These are phyloP conservation scores for Doryteuthis pealeii DNA, from an alignment of 1,140 invertebrate species.

Conservation along the genomic window DNA sequence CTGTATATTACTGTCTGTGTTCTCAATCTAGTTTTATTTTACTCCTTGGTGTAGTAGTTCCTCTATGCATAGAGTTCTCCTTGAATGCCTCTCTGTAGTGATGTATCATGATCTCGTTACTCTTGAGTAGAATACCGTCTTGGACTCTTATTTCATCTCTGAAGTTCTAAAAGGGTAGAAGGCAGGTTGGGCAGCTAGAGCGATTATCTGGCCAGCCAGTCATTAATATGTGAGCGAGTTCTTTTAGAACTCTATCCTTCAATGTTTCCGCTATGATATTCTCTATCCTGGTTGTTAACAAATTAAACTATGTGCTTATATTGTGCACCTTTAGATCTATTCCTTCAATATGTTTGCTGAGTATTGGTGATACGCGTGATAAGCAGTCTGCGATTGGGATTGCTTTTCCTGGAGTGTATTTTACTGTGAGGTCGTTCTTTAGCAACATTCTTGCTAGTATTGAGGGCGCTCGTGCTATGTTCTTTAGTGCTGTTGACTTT, in stretches of 20 bases:
- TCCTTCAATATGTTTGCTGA: not conserved
- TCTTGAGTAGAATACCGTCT: constrained; percentile 11
- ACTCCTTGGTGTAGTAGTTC: constrained; percentile 31
- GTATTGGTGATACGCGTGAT: constrained; percentile 14
- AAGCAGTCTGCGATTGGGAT: constrained; percentile 33
- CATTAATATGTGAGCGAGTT: not conserved
- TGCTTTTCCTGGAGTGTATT: constrained; percentile 27
- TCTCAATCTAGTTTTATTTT: constrained; percentile 25
- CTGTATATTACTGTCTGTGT: constrained; percentile 28
- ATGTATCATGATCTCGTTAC: constrained; percentile 13
- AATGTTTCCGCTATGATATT: constrained; percentile 6
- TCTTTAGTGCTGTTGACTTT: constrained; percentile 28
- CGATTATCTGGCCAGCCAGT: not conserved
- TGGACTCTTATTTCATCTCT: constrained; percentile 11
- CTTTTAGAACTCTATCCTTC: constrained; percentile 10
- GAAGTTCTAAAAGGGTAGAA: constrained; percentile 11
- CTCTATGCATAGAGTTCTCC: constrained; percentile 25
- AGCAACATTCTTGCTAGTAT: constrained; percentile 34
- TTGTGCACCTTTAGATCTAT: no score
- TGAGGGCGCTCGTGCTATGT: constrained; percentile 21
- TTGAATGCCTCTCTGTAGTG: constrained; percentile 25
- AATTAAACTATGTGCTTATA: not conserved
- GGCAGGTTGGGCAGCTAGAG: not conserved
- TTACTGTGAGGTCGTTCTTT: constrained; percentile 34
- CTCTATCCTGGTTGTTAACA: constrained; percentile 5